Evolutionary conservation across 2,888 invertebrate genomes (phyloP), one percentile per base, ranked within the genome.

Genomic region (Lepidochrysops patricia): DNA sequence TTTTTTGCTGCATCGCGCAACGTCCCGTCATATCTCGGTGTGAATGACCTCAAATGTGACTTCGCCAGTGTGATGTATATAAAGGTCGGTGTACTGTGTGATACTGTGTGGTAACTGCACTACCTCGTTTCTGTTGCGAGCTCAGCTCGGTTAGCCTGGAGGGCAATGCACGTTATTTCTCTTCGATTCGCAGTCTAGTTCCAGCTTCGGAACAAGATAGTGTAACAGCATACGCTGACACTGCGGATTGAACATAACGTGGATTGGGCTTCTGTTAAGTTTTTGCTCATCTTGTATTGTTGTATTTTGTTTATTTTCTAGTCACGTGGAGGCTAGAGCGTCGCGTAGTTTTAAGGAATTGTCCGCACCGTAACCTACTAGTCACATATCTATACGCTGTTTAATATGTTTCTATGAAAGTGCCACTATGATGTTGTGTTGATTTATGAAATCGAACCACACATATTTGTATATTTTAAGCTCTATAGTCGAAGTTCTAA

Each of bases 71-170:
- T 86, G 85, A 88, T 87, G 79, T 81, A 35, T 85, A 84, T 87
- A 84, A 71, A 83, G 63, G 67, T 68, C 70, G 70, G 68, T 29
- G 63, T 63, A 61, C 57, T 57, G 82, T 83, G 85, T 86, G 84
- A 84, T 85, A 84, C 75, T 74, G 85, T 87, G 87, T 88, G 86
- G 87, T 74, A 82, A 84, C 84, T 86, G 84, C 84, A 85, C 84
- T 84, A 85, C 84, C 86, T 88, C 85, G 82, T 80, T 77, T 80
- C 74, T 77, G 69, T 68, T 72, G 70, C 75, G 87, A 85, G 88
- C 88, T 67, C 81, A 85, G 86, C 87, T 89, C 88, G 70, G 76
- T 77, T 23, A 19, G 19, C 43, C 43, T 43, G 29, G 29, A 29
- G 29, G 29, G 1, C 29, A 9, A 29, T 29, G 6, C 29, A 7